Base-by-base conservation (phyloP, 2,888 invertebrate genomes). In the Epirrhoe alternata region DNA sequence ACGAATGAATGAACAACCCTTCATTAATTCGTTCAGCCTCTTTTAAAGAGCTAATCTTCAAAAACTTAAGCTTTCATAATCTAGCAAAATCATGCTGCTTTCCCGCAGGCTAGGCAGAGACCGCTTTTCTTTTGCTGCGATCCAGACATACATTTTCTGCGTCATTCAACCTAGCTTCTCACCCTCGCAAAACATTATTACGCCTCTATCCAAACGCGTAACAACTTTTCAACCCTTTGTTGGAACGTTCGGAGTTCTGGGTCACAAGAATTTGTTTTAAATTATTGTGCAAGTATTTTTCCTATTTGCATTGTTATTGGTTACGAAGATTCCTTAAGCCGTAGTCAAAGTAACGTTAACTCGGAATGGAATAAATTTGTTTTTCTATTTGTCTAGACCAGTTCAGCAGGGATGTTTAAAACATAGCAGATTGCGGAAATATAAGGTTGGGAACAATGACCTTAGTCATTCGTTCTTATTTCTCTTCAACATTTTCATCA, bases 201-300 rank as follows among this genome's bases (percentile, higher is more conserved):
- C 38, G 4, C 38, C 38, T 10, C 38, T 42, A 10, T 42, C 38
- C 12, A 24, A 24, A 24, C 24, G 24, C 24, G 24, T n/a, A 24
- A 24, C 24, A 24, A 24, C 3, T 3, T 24, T 24, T 3, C 38
- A 56, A 14, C 3, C n/a, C n/a, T n/a, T 7, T 52, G 30, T 45
- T 30, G 45, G 50, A 66, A 57, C 14, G 17, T 58, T 24, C 42
- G 38, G 42, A 62, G 17, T 53, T 54, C 31, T 24, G 56, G 63
- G 60, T 63, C 67, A 63, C 67, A 52, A 35, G 38, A 67, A 47
- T 55, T 57, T 24, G 58, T 42, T 63, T 31, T 33, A 57, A 64
- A 45, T 57, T 64, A 57, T 53, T 53, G 42, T 14, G 10, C 3
- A 63, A 67, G 51, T 66, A 62, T 50, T 56, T 60, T 17, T 8